phyloP scores from a whole-genome alignment of 1,140 invertebrate species.

The Apis cerana region DNA sequence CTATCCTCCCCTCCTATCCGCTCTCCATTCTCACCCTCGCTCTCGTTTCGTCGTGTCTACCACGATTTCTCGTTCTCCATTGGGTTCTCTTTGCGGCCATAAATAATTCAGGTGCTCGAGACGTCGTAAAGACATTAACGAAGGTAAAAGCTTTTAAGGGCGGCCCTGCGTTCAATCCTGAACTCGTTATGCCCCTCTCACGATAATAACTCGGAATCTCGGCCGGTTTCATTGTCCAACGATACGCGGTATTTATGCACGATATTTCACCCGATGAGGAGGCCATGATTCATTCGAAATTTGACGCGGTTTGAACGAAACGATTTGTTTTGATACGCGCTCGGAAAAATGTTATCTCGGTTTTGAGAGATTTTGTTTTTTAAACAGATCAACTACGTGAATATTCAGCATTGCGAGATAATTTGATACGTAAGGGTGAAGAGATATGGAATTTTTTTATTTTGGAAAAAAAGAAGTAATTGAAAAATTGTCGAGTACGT shows the following conservation, averaged over 20 bases:
- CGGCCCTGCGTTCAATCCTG: slow-evolving; percentile 50
- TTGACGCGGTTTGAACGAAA: too few relatives aligned
- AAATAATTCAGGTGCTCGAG: slow-evolving; percentile 68
- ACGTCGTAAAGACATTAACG: slow-evolving; percentile 67
- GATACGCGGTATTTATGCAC: slow-evolving; percentile 43
- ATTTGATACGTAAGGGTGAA: too few relatives aligned
- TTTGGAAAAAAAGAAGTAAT: too few relatives aligned
- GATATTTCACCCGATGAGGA: neutral
- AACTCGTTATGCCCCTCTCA: slow-evolving; percentile 62
- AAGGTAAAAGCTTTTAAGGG: slow-evolving; percentile 65
- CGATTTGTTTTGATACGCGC: too few relatives aligned
- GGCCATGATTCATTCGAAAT: too few relatives aligned
- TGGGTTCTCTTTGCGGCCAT: slow-evolving; percentile 59
- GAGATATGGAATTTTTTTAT: too few relatives aligned
- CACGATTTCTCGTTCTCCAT: slow-evolving; percentile 39
- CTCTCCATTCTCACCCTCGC: neutral
- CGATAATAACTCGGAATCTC: slow-evolving; percentile 64
- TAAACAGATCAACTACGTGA: too few relatives aligned
- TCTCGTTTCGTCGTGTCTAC: slow-evolving; percentile 12
- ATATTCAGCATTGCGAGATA: too few relatives aligned
- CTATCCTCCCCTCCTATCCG: neutral
- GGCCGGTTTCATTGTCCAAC: slow-evolving; percentile 44
- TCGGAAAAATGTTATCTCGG: too few relatives aligned
- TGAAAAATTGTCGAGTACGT: too few relatives aligned
- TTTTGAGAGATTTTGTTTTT: too few relatives aligned